Evolutionary conservation across 2,113 vertebrate genomes (phyloP), one percentile per base, ranked within the genome.

Genomic region (Cinclus cinclus): DNA sequence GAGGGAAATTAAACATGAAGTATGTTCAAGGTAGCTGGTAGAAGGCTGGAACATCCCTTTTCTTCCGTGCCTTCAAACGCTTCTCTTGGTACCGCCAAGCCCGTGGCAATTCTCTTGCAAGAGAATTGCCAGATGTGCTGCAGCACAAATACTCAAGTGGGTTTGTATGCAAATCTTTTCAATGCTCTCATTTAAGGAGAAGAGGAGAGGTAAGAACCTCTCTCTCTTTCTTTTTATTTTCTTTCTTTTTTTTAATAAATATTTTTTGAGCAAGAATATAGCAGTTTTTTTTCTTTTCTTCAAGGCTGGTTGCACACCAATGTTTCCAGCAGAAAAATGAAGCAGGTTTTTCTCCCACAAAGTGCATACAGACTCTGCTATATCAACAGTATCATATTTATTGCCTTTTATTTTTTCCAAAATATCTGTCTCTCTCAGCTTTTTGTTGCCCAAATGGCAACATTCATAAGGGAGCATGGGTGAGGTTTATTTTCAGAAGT

Each of bases 1-100:
- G 83, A 91, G 92, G 82, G 85, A 96, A 95, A 96, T 96, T 93
- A 95, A 96, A 93, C 82, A 88, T 95, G 96, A 97, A 97, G 96
- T 92, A 92, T 96, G 91, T 94, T 97, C 88, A 56, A 91, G 95
- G 95, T 88, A 63, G 83, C 95, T 71, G 93, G 77, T 92, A 87
- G 93, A 60, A 94, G 86, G 89, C 92, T 59, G 90, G 94, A 96
- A 96, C 95, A 92, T 89, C 87, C 90, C 63, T 94, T 94, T 83
- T 79, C 69, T 88, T 53, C 79, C 28, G 35, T 58, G 63, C 49
- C 47, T 91, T 85, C 73, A 56, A 80, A 76, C 14, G 60, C 80
- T 83, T 50, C 44, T 92, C 53, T 70, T 37, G 19, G 19, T 46
- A 78, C 50, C 25, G 52, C 83, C 42, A 18, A 88, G 91, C 89